phyloP scores from a whole-genome alignment of 2,888 invertebrate genomes.

The Heliothis peltigera region DNA sequence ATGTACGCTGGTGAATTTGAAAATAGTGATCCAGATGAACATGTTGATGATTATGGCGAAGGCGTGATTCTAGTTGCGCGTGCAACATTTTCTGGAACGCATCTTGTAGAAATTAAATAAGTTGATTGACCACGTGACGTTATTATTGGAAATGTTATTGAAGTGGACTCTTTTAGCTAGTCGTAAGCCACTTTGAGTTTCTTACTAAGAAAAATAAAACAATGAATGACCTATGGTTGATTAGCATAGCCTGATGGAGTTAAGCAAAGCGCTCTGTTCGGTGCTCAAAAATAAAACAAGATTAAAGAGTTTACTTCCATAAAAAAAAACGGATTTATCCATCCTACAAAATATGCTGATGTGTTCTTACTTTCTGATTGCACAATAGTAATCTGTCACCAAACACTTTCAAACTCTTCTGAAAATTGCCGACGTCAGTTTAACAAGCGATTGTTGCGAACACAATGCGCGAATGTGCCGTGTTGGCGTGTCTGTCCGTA shows the following conservation, averaged over 20 bases:
- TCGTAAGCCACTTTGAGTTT: too few relatives aligned
- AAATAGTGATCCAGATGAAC: neutral
- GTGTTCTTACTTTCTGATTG: slow-evolving; percentile 30
- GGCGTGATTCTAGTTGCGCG: slow-evolving; percentile 1
- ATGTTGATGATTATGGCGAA: neutral
- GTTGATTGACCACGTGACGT: neutral
- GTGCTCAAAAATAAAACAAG: too few relatives aligned
- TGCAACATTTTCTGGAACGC: neutral
- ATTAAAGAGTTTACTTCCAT: too few relatives aligned
- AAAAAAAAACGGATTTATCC: too few relatives aligned
- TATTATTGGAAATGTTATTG: too few relatives aligned
- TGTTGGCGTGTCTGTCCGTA: slow-evolving; percentile 32
- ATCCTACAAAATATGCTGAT: neutral
- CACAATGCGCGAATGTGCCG: slow-evolving; percentile 41
- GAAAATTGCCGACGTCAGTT: slow-evolving; percentile 28
- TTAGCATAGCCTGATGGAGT: too few relatives aligned
- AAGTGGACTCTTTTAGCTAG: too few relatives aligned
- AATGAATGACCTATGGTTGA: too few relatives aligned
- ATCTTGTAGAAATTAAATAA: neutral
- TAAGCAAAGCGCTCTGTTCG: too few relatives aligned
- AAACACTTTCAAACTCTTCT: slow-evolving; percentile 41
- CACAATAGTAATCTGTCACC: slow-evolving; percentile 28
- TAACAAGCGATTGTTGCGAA: slow-evolving; percentile 47
- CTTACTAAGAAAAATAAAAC: too few relatives aligned
- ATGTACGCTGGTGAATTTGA: slow-evolving; percentile 10